Base-by-base conservation (phyloP, 2,113 vertebrate genomes). In the Balaeniceps rex region DNA sequence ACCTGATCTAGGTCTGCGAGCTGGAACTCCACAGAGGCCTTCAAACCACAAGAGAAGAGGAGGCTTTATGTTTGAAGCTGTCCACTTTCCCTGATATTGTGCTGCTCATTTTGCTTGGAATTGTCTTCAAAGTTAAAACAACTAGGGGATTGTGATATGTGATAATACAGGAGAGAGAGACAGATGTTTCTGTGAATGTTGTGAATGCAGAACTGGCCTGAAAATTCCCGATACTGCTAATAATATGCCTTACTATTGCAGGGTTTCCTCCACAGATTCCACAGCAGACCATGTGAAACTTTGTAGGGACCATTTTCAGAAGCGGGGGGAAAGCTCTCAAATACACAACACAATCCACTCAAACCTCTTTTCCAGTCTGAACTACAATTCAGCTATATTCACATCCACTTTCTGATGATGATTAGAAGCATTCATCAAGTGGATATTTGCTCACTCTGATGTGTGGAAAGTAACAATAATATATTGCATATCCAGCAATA, bases 271-370 rank as follows among this genome's bases (percentile, higher is more conserved):
- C 7, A 42, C 8, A 70, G 40, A 74, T 74, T 88, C 49, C 34
- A 44, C 46, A 86, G 49, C 19, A 87, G 28, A 42, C 16, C 10
- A 61, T 47, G 10, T 77, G 46, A 63, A 91, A 57, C 7, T 72
- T 29, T 66, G 31, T 8, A 49, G 31, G 8, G 46, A 61, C 40
- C 24, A 40, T 61, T 77, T 94, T 52, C 34, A 65, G 26, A 61
- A 51, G 3, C 6, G 4, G 5, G 1, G 2, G 6, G 9, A 3
- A 49, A 72, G 2, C 5, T 57, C 26, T 52, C 25, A 68, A 83
- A 76, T 9, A 18, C 11, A 40, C 10, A 82, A 29, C 13, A n/a
- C 7, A 70, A 68, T 34, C 6, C 17, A 40, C 9, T 80, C 58
- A 72, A 69, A 80, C 18, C 3, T 78, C 28, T 78, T 81, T 89